These are phyloP conservation scores for Xyrichtys novacula DNA, from an alignment of 2,797 vertebrate species.

Conservation along the genomic window DNA sequence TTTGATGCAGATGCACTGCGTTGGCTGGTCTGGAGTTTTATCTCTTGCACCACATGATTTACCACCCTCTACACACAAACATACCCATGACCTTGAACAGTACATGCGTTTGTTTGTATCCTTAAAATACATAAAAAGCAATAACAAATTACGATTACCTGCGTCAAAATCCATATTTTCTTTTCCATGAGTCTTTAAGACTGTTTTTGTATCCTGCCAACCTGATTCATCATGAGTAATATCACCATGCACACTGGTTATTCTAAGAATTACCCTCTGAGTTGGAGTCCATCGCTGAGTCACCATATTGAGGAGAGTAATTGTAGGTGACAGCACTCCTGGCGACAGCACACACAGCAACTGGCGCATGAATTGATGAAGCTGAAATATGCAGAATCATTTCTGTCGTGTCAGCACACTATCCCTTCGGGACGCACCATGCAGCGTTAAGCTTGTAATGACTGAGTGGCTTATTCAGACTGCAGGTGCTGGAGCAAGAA, in stretches of 20 bases:
- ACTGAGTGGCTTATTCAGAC: conserved; percentile 40
- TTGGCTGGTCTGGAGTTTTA: conserved; percentile 31
- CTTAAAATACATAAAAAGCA: conserved; percentile 13
- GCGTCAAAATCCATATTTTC: conserved; percentile 21
- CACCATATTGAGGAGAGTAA: conserved; percentile 67
- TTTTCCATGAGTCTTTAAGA: conserved; percentile 24
- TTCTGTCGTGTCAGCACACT: conserved; percentile 68
- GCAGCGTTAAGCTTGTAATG: conserved; percentile 57
- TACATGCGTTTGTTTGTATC: conserved; percentile 2
- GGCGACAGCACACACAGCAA: conserved; percentile 67
- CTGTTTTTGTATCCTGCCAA: conserved; percentile 41
- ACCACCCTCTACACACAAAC: neutral
- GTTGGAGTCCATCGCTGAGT: conserved; percentile 67
- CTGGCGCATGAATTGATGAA: conserved; percentile 63
- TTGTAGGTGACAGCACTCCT: conserved; percentile 70
- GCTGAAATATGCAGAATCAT: conserved; percentile 75
- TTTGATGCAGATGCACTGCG: conserved; percentile 31
- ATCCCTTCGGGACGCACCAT: conserved; percentile 51
- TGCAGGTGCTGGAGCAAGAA: conserved; percentile 42
- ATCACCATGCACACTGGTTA: conserved; percentile 51
- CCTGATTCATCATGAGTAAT: conserved; percentile 71
- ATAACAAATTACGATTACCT: conserved; percentile 22
- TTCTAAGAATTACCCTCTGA: conserved; percentile 60
- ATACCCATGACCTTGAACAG: conserved; percentile 33
- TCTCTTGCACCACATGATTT: conserved; percentile 36